Percentiles rank a stretch among this genome's conserved stretches.
Evolutionary conservation across 2,797 vertebrate genomes (phyloP).

Genomic region (Urosaurus nigricauda): DNA sequence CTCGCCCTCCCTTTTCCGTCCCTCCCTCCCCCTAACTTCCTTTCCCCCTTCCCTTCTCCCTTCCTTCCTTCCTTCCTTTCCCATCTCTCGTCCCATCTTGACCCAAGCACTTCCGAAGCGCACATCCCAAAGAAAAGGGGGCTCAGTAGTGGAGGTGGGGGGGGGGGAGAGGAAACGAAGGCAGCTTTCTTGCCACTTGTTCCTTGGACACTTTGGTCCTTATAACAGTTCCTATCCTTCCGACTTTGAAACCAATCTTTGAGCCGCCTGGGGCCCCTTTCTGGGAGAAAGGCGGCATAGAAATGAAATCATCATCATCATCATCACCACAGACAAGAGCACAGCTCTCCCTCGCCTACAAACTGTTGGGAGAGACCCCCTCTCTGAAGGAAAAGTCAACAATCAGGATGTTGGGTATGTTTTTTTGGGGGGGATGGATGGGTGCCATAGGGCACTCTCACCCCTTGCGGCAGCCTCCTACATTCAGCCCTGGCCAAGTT

Average conservation of each 20-base stretch:
- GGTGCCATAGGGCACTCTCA: conserved; percentile 61
- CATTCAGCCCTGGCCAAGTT: conserved; percentile 60
- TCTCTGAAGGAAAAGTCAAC: conserved; percentile 64
- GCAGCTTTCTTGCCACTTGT: no score
- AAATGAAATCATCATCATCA: no score
- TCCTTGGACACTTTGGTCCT: conserved; percentile 74
- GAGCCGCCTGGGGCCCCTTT: no score
- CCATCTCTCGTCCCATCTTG: not conserved
- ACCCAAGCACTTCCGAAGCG: conserved; percentile 66
- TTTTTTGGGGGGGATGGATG: no score
- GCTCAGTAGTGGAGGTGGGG: no score
- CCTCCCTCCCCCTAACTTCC: no score
- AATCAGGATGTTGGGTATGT: conserved; percentile 29
- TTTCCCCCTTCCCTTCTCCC: no score
- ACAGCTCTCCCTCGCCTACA: not conserved
- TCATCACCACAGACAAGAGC: not conserved
- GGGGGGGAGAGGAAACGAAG: no score
- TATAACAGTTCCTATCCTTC: not conserved
- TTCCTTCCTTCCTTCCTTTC: no score
- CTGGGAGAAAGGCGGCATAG: no score
- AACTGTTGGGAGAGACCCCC: conserved; percentile 49
- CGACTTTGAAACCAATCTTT: conserved; percentile 4
- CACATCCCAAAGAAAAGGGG: conserved; percentile 58
- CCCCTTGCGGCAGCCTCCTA: conserved; percentile 57
- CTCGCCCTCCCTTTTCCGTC: not conserved